phyloP scores from a whole-genome alignment of 1,140 invertebrate species.

The Colletes gigas region DNA sequence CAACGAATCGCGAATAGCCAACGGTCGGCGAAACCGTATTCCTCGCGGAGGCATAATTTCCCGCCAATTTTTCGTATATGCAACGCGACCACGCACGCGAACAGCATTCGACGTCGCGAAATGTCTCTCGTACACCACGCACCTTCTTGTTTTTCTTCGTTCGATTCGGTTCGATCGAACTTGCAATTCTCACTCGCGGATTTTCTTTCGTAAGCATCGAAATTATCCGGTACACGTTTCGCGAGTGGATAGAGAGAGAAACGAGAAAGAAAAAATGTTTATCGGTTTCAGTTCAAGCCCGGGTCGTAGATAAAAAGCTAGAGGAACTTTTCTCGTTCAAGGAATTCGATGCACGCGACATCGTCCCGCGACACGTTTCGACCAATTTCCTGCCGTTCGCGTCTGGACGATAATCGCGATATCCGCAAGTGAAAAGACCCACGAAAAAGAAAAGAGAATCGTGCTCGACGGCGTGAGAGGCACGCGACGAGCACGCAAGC shows the following conservation, averaged over 20 bases:
- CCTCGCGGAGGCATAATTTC: conserved; percentile 17
- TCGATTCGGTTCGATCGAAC: neutral
- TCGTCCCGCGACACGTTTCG: neutral
- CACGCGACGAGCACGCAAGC: conserved; percentile 32
- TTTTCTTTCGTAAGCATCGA: neutral
- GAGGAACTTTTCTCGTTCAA: neutral
- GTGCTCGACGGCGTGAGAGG: neutral
- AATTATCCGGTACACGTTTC: neutral
- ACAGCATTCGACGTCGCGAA: neutral
- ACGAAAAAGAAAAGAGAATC: conserved; percentile 13
- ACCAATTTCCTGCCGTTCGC: neutral
- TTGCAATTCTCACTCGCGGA: neutral
- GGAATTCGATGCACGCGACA: neutral
- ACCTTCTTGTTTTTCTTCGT: neutral
- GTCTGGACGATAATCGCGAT: neutral
- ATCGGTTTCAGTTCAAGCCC: conserved; percentile 4
- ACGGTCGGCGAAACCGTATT: neutral
- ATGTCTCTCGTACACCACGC: neutral
- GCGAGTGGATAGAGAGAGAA: too few species aligned
- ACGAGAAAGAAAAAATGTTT: neutral
- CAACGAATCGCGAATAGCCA: neutral
- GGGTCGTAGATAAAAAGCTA: neutral
- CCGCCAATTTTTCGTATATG: conserved; percentile 29
- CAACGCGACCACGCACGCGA: neutral
- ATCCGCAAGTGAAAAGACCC: neutral